These are phyloP conservation scores for Xestia c-nigrum DNA, from an alignment of 2,888 invertebrate species.

Conservation along the genomic window DNA sequence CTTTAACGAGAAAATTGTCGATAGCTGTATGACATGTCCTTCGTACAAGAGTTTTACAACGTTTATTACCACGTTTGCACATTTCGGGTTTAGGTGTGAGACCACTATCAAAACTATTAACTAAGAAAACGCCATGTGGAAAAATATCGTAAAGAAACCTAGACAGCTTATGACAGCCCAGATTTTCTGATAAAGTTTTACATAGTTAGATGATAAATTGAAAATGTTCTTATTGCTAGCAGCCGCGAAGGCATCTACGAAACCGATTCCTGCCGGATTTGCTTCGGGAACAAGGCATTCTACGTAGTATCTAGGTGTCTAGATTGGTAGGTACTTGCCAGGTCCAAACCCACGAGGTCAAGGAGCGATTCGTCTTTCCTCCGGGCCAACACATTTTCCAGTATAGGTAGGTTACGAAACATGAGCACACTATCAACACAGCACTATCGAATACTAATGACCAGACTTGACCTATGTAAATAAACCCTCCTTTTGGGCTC, in stretches of 20 bases:
- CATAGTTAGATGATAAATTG: background rate
- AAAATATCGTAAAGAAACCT: background rate
- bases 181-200: background rate
- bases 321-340: conserved; percentile 20
- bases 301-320: no score
- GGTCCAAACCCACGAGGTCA: conserved; percentile 17
- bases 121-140: background rate
- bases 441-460: background rate
- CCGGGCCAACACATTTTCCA: conserved; percentile 19
- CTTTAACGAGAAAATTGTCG: no score
- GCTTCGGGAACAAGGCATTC: no score
- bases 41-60: no score
- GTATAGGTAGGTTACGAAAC: conserved; percentile 8
- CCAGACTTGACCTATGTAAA: background rate
- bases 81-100: no score
- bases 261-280: no score
- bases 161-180: background rate
- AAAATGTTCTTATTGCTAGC: conserved; percentile 7
- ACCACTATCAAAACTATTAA: no score
- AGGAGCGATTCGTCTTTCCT: conserved; percentile 5
- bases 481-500: background rate
- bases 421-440: conserved; percentile 11
- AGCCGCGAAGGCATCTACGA: no score
- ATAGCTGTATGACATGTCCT: no score
- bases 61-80: no score